A percentile compares a stretch with the other conserved stretches of the same genome.
Conservation (phyloP, 2,888 invertebrate species). For the Eledone cirrhosa region DNA sequence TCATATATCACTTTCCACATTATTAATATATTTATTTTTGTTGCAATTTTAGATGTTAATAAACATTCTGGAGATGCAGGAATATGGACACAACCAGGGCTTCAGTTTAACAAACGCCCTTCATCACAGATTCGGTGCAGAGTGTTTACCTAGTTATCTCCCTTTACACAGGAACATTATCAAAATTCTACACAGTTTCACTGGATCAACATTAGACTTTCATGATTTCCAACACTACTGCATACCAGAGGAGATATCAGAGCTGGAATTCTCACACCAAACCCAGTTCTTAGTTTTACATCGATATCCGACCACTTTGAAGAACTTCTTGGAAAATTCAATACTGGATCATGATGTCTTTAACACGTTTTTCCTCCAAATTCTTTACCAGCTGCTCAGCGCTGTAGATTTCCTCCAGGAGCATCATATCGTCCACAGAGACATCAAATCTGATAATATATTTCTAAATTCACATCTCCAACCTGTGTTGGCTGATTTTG, state of each 20-base stretch:
- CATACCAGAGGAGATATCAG: conserved; percentile 35
- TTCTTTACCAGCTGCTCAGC: conserved; percentile 45
- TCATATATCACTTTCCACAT: too few relatives aligned
- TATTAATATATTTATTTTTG: too few relatives aligned
- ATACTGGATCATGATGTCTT: conserved; percentile 17
- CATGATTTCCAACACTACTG: conserved; percentile 39
- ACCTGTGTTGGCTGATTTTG: conserved; percentile 43
- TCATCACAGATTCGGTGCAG: conserved; percentile 38
- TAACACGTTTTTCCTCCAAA: conserved; percentile 37
- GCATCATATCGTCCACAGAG: conserved; percentile 42
- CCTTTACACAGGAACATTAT: conserved; percentile 41
- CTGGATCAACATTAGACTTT: conserved; percentile 42
- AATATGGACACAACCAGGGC: conserved; percentile 34
- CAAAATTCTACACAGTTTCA: conserved; percentile 41
- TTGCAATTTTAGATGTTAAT: conserved; percentile 40
- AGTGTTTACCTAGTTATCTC: conserved; percentile 36
- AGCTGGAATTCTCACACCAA: conserved; percentile 39
- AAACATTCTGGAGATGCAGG: conserved; percentile 36
- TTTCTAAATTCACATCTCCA: conserved; percentile 41
- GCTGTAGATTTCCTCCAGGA: conserved; percentile 40
- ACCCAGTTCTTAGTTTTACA: conserved; percentile 46
- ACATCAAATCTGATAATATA: conserved; percentile 48
- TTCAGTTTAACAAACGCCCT: conserved; percentile 36
- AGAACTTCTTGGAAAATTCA: conserved; percentile 34
- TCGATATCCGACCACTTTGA: conserved; percentile 40